Evolutionary conservation across 2,797 vertebrate species (phyloP).

Genomic region (Karalla daura): DNA sequence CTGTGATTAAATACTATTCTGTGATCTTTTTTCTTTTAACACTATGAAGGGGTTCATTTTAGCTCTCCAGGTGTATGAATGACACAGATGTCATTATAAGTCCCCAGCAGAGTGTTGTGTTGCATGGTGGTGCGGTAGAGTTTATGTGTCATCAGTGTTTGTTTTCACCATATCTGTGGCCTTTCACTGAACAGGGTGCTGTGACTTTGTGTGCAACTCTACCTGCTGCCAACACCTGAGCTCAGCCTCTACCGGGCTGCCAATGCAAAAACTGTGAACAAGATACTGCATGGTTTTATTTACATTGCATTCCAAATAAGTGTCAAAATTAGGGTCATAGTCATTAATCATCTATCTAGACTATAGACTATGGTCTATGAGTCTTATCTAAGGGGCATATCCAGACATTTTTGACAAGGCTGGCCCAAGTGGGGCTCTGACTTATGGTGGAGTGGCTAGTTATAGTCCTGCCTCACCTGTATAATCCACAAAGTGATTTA

Average conservation of each 20-base stretch:
- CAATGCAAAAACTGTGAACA: neutral
- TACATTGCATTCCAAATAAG: too few relatives aligned
- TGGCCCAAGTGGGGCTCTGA: too few relatives aligned
- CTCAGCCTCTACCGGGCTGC: slow-evolving; percentile 12
- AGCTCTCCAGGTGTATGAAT: neutral
- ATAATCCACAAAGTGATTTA: too few relatives aligned
- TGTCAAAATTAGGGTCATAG: too few relatives aligned
- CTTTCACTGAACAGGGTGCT: slow-evolving; percentile 55
- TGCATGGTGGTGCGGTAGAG: slow-evolving; percentile 19
- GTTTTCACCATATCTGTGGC: slow-evolving; percentile 61
- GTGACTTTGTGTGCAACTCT: slow-evolving; percentile 45
- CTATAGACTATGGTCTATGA: too few relatives aligned
- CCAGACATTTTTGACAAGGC: too few relatives aligned
- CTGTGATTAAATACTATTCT: neutral
- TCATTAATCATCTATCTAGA: too few relatives aligned
- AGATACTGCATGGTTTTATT: neutral
- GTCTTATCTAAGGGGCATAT: too few relatives aligned
- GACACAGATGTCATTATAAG: neutral
- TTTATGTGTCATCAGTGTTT: slow-evolving; percentile 65
- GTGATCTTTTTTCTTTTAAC: too few relatives aligned
- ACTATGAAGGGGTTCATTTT: neutral
- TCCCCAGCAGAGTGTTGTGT: neutral
- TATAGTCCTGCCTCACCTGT: too few relatives aligned
- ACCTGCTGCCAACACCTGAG: neutral
- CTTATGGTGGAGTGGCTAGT: too few relatives aligned